Conservation (phyloP, 2,113 vertebrate genomes). For the Saguinus imperator region DNA sequence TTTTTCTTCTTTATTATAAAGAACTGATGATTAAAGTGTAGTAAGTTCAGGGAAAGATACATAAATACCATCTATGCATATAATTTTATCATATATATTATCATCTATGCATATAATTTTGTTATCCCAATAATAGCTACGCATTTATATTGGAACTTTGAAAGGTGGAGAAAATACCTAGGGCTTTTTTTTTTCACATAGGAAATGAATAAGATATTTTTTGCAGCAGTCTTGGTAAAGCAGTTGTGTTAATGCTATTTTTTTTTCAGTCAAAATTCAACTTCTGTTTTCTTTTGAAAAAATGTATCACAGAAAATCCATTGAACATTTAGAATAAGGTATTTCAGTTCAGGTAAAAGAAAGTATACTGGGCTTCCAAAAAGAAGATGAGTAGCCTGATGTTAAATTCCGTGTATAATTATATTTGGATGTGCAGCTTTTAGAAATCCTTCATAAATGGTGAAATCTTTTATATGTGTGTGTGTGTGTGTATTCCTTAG, state of each 20-base stretch:
- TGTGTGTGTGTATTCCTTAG: not conserved
- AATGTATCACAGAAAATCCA: slow-evolving; percentile 6
- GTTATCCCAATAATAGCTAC: slow-evolving; percentile 15
- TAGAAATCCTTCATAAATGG: slow-evolving; percentile 62
- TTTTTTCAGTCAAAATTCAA: not conserved
- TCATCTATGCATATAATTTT: not conserved
- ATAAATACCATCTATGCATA: not conserved
- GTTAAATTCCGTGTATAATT: slow-evolving; percentile 43
- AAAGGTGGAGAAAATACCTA: not conserved
- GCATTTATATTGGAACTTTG: not conserved
- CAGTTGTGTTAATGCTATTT: slow-evolving; percentile 3
- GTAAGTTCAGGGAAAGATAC: not conserved
- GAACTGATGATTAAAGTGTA: not conserved
- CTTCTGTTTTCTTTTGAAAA: not conserved
- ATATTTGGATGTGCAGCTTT: slow-evolving; percentile 51
- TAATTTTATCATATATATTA: not conserved
- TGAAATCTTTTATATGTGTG: slow-evolving; percentile 46
- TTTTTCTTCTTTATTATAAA: not conserved
- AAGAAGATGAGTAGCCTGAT: slow-evolving; percentile 12
- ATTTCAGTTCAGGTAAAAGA: not conserved
- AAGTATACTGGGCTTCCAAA: not conserved
- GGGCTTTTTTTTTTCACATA: not conserved
- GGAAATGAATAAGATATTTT: not conserved
- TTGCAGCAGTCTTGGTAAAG: not conserved
- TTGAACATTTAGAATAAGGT: not conserved